Evolutionary conservation across 2,797 vertebrate genomes (phyloP), one percentile per base, ranked within the genome.

Genomic region (Megalops cyprinoides): DNA sequence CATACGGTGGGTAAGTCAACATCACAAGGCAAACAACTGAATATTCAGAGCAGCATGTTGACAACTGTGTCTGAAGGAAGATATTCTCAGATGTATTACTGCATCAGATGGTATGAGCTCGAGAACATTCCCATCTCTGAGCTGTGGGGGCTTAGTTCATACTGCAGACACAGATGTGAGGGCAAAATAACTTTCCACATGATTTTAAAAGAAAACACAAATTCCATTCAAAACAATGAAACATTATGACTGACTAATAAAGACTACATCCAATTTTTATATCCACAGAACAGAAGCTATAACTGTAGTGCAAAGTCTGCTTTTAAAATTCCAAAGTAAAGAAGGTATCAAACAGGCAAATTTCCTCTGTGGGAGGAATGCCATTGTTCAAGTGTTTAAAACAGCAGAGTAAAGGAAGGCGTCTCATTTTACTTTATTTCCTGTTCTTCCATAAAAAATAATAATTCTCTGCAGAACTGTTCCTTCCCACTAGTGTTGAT

Each of bases 381-480:
- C 80, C 80, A 75, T 69, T 84, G 83, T 79, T 79, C 80, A 51
- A 55, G 34, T 74, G 58, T 67, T 78, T 25, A 53, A 75, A 81
- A 65, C 71, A 48, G 76, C 28, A 53, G 23, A 74, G 49, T 55
- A 78, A 56, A 58, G 77, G 79, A 79, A 76, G 77, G 77, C 20
- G 34, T 83, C 82, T 46, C 48, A 76, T 76, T 77, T 79, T 53
- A 77, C 60, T 82, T 74, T 44, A 65, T 74, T 82, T 82, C 76
- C 76, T 75, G 69, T 58, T 51, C 20, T 42, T 62, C 53, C 56
- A 53, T 74, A 74, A 60, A 78, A 23, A 75, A 67, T 51, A 51
- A 67, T 39, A 39, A 53, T 75, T 80, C 69, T 62, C 71, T 12
- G 28, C 53, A 75, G 58, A 74, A 42, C 71, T 74, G 12, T n/a